A percentile compares a stretch with the other conserved stretches of the same genome.
Conservation (phyloP, 2,888 invertebrate species). For the Dascillus cervinus region DNA sequence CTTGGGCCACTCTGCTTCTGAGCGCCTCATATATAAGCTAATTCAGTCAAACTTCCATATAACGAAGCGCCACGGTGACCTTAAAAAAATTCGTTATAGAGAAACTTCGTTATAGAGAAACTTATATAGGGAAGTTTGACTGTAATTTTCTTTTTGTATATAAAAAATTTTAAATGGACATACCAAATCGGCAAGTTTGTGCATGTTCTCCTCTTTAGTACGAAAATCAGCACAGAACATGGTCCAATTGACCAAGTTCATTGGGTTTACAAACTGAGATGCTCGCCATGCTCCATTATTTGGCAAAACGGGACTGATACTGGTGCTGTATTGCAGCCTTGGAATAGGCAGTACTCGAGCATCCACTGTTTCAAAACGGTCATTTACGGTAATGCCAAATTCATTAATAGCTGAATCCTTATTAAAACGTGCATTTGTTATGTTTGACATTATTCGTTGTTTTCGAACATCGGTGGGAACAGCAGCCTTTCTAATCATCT, state of each 20-base stretch:
- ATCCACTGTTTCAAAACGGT: conserved; percentile 64
- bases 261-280: conserved; percentile 34
- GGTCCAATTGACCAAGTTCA: conserved; percentile 41
- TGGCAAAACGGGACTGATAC: conserved; percentile 26
- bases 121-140: too few relatives aligned
- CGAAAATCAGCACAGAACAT: conserved; percentile 38
- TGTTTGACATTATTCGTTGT: conserved; percentile 66
- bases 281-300: conserved; percentile 44
- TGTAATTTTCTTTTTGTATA: too few relatives aligned
- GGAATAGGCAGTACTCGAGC: conserved; percentile 79
- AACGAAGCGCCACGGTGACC: too few relatives aligned
- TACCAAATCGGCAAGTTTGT: conserved; percentile 32
- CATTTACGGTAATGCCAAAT: conserved; percentile 74
- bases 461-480: conserved; percentile 70
- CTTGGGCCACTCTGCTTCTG: too few relatives aligned
- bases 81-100: too few relatives aligned
- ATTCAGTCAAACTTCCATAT: too few relatives aligned
- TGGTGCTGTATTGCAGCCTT: conserved; percentile 54
- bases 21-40: too few relatives aligned
- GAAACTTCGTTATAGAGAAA: too few relatives aligned
- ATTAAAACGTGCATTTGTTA: conserved; percentile 36
- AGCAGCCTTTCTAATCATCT: conserved; percentile 83
- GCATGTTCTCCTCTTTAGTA: conserved; percentile 20
- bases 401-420: conserved; percentile 54
- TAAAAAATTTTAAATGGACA: conserved; percentile 7